phyloP scores from a whole-genome alignment of 2,888 invertebrate species.

The Bellardia bayeri region DNA sequence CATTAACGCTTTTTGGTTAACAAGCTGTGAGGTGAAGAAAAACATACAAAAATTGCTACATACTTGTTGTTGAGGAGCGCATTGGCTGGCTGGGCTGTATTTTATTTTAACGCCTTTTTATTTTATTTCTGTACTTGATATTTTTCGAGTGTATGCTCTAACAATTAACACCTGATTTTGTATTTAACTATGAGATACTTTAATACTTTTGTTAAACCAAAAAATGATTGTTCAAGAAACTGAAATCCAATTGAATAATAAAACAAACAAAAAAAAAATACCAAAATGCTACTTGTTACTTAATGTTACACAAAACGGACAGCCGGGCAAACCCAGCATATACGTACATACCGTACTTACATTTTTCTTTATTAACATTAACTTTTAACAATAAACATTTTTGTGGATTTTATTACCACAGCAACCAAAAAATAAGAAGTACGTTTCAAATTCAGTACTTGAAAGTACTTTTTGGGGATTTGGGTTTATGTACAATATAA shows the following conservation, averaged over 20 bases:
- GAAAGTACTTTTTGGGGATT: not conserved
- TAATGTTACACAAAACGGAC: not conserved
- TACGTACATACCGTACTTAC: not conserved
- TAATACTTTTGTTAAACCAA: conserved; percentile 42
- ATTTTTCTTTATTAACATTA: not conserved
- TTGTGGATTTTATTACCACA: conserved; percentile 1
- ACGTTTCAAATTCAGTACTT: not conserved
- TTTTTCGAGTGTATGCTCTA: conserved; percentile 65
- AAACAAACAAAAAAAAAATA: not conserved
- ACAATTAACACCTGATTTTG: conserved; percentile 69
- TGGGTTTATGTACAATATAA: not conserved
- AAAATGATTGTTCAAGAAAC: conserved; percentile 35
- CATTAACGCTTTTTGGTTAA: conserved; percentile 72
- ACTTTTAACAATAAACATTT: not conserved
- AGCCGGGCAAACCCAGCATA: too few relatives aligned
- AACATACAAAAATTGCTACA: conserved; percentile 63
- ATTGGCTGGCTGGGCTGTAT: not conserved
- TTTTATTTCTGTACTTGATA: conserved; percentile 26
- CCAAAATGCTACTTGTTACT: conserved; percentile 50
- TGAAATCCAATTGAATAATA: conserved; percentile 11
- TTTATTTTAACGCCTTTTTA: conserved; percentile 45
- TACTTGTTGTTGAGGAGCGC: conserved; percentile 23
- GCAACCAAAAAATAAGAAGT: not conserved
- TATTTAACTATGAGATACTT: conserved; percentile 48
- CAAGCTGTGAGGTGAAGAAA: conserved; percentile 60